A percentile compares a stretch with the other conserved stretches of the same genome.
Evolutionary conservation across 1,140 invertebrate genomes (phyloP).

Genomic region (Nymphalis io): DNA sequence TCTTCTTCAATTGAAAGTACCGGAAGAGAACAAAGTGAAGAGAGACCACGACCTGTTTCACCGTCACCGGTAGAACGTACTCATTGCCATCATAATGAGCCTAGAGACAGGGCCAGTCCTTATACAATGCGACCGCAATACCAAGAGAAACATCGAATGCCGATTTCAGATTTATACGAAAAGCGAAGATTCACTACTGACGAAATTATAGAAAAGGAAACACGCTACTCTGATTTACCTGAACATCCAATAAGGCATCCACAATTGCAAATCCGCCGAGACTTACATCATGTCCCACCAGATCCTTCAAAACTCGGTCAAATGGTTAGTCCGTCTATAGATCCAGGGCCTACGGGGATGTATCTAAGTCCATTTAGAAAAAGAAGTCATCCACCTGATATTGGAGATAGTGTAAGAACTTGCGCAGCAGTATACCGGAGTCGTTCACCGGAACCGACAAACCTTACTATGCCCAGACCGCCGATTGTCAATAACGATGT

Average conservation of each 20-base stretch:
- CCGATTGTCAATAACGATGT: constrained; percentile 58
- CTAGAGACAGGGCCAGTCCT: constrained; percentile 81
- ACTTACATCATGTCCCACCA: constrained; percentile 82
- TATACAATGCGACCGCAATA: constrained; percentile 85
- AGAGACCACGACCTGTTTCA: constrained; percentile 63
- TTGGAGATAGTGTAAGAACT: constrained; percentile 68
- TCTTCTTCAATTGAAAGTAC: constrained; percentile 76
- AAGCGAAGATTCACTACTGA: constrained; percentile 80
- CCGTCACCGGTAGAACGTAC: constrained; percentile 81
- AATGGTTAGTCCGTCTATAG: constrained; percentile 74
- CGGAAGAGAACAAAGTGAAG: constrained; percentile 73
- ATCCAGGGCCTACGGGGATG: constrained; percentile 80
- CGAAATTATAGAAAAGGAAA: constrained; percentile 79
- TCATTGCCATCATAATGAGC: constrained; percentile 84
- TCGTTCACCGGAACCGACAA: constrained; percentile 78
- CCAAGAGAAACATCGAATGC: constrained; percentile 69
- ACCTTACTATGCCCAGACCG: constrained; percentile 74
- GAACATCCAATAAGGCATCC: constrained; percentile 72
- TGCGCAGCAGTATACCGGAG: constrained; percentile 71
- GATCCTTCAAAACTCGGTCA: constrained; percentile 77
- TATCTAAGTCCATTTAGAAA: constrained; percentile 79
- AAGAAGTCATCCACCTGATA: constrained; percentile 77
- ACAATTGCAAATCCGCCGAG: constrained; percentile 85
- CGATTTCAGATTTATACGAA: constrained; percentile 72
- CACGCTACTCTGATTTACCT: constrained; percentile 69